These are phyloP conservation scores for Takifugu rubripes DNA, from an alignment of 2,797 vertebrate genomes.

Conservation along the genomic window DNA sequence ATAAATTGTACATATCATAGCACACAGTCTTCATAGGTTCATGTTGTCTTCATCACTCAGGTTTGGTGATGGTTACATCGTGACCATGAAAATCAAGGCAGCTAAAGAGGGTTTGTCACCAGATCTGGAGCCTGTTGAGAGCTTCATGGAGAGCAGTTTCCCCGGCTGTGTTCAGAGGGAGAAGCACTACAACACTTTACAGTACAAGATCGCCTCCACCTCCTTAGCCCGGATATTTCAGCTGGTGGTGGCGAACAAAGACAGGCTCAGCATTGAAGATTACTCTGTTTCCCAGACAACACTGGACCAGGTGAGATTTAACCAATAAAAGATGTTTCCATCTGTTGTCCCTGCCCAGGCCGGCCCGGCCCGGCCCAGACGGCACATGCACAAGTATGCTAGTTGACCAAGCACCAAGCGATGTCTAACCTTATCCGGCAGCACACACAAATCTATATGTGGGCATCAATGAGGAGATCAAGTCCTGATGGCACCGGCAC, in stretches of 20 bases:
- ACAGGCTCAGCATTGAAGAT: slow-evolving; percentile 89
- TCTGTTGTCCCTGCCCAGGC: no score
- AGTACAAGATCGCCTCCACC: slow-evolving; percentile 87
- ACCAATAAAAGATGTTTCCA: background rate
- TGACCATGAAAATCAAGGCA: slow-evolving; percentile 92
- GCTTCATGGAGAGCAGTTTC: slow-evolving; percentile 87
- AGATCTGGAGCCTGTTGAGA: slow-evolving; percentile 83
- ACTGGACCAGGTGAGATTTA: slow-evolving; percentile 86
- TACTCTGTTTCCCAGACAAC: slow-evolving; percentile 96
- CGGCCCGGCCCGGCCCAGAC: no score
- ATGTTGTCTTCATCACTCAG: slow-evolving; percentile 58
- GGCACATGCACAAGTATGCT: no score
- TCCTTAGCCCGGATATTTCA: slow-evolving; percentile 93
- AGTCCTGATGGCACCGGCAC: no score
- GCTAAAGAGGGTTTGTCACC: slow-evolving; percentile 77
- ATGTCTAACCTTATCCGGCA: no score
- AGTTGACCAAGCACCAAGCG: no score
- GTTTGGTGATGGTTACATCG: slow-evolving; percentile 93
- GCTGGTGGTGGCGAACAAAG: slow-evolving; percentile 90
- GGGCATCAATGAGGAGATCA: no score
- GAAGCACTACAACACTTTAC: slow-evolving; percentile 92
- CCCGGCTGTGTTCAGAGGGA: slow-evolving; percentile 88
- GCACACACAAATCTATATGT: no score
- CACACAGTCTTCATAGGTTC: background rate
- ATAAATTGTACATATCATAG: background rate